A percentile compares a stretch with the other conserved stretches of the same genome.
Evolutionary conservation across 2,113 vertebrate genomes (phyloP).

Genomic region (Rhinolophus ferrumequinum): DNA sequence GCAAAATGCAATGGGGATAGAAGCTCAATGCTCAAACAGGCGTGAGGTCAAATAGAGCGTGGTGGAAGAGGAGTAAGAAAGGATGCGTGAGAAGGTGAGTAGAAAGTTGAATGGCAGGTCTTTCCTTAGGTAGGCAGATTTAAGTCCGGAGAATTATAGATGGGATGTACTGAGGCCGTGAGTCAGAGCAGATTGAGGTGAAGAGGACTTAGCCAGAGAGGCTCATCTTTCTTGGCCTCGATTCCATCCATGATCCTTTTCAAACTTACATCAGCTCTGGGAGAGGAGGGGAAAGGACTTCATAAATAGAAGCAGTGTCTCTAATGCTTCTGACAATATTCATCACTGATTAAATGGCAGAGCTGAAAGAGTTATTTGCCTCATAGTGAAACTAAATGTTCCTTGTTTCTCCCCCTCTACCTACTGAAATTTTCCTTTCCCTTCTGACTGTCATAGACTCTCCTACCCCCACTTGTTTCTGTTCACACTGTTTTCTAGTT

Average conservation of each 20-base stretch:
- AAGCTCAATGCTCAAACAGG: too few relatives aligned
- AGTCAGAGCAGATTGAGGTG: neutral
- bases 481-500: neutral
- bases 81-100: neutral
- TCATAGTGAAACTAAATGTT: neutral
- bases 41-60: neutral
- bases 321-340: neutral
- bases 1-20: neutral
- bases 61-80: accelerated
- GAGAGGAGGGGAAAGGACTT: neutral
- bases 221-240: neutral
- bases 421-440: neutral
- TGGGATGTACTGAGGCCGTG: neutral
- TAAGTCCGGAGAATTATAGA: neutral
- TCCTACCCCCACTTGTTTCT: neutral
- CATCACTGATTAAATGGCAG: neutral
- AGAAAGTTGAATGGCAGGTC: neutral
- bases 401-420: too few relatives aligned
- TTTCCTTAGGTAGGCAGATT: neutral
- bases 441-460: neutral
- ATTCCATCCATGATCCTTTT: neutral
- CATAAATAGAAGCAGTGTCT: neutral
- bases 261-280: neutral
- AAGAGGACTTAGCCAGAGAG: neutral
- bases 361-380: neutral